Evolutionary conservation across 2,113 vertebrate genomes (phyloP).

Genomic region (Trematocara zebra): DNA sequence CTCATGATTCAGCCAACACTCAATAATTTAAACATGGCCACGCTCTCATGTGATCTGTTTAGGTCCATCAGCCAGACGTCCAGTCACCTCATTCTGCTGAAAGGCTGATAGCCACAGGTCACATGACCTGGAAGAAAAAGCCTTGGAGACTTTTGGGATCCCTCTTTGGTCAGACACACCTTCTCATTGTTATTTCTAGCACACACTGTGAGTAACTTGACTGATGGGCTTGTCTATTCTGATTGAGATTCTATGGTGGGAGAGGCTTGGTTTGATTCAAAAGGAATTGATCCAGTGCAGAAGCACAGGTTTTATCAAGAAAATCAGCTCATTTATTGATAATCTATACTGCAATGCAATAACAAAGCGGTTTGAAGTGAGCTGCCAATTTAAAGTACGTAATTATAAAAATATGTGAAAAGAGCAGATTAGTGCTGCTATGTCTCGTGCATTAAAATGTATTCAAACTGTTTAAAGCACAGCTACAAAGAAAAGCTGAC

Average conservation of each 20-base stretch:
- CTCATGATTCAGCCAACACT: not conserved
- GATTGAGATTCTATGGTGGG: not conserved
- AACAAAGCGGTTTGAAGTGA: not conserved
- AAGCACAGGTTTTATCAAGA: not conserved
- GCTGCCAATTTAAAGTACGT: not conserved
- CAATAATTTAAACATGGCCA: not conserved
- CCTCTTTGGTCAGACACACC: conserved; percentile 62
- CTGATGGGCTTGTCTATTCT: not conserved
- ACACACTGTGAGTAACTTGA: not conserved
- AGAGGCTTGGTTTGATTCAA: not conserved
- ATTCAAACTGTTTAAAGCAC: not conserved
- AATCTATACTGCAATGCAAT: not conserved
- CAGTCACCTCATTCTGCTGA: conserved; percentile 40
- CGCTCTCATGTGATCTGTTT: not conserved
- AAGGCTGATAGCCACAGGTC: conserved; percentile 69
- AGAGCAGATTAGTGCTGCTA: not conserved
- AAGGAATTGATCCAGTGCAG: not conserved
- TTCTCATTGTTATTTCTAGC: not conserved
- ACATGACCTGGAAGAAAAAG: conserved; percentile 79
- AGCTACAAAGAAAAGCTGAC: not conserved
- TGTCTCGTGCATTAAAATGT: not conserved
- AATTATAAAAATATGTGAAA: not conserved
- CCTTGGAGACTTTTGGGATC: conserved; percentile 68
- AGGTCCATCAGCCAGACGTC: conserved; percentile 20
- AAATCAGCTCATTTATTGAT: not conserved